These are phyloP conservation scores for Scaptodrosophila latifasciaeformis DNA, from an alignment of 2,888 invertebrate species.

Conservation along the genomic window DNA sequence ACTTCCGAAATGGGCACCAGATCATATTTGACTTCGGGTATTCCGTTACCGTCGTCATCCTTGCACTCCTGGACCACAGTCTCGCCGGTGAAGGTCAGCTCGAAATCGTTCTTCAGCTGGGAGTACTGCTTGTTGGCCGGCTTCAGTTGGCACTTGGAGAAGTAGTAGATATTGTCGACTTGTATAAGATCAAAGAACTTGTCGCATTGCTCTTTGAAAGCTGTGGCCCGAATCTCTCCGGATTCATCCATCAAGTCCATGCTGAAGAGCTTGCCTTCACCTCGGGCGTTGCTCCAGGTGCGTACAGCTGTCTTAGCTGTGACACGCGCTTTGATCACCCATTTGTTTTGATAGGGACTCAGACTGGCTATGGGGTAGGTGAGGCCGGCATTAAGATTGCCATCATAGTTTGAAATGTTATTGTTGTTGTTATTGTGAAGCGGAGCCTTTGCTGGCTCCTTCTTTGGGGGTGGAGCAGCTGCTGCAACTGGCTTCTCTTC, in stretches of 20 bases:
- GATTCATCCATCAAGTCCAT: constrained; percentile 95
- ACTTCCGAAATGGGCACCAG: constrained; percentile 86
- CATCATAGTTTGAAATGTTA: constrained; percentile 50
- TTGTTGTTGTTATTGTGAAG: constrained; percentile 36
- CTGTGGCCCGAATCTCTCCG: constrained; percentile 95
- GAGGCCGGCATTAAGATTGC: constrained; percentile 73
- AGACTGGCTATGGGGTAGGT: constrained; percentile 85
- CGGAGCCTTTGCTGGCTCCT: constrained; percentile 30
- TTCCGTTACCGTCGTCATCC: constrained; percentile 76
- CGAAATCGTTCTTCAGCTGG: constrained; percentile 93
- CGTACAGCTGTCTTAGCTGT: constrained; percentile 87
- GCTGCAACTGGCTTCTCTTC: constrained; percentile 31
- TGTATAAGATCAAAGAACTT: constrained; percentile 92
- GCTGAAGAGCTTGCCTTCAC: constrained; percentile 95
- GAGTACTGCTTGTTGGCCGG: constrained; percentile 94
- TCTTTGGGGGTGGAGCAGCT: constrained; percentile 20
- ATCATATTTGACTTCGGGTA: constrained; percentile 87
- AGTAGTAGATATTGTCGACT: constrained; percentile 91
- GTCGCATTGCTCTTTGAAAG: constrained; percentile 90
- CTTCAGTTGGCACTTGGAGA: constrained; percentile 90
- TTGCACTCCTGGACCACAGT: constrained; percentile 79
- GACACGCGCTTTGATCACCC: constrained; percentile 94
- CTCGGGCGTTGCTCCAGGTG: constrained; percentile 93
- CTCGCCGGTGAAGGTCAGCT: constrained; percentile 90
- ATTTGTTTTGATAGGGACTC: constrained; percentile 95